phyloP scores from a whole-genome alignment of 2,113 vertebrate species.

The Globicephala melas region DNA sequence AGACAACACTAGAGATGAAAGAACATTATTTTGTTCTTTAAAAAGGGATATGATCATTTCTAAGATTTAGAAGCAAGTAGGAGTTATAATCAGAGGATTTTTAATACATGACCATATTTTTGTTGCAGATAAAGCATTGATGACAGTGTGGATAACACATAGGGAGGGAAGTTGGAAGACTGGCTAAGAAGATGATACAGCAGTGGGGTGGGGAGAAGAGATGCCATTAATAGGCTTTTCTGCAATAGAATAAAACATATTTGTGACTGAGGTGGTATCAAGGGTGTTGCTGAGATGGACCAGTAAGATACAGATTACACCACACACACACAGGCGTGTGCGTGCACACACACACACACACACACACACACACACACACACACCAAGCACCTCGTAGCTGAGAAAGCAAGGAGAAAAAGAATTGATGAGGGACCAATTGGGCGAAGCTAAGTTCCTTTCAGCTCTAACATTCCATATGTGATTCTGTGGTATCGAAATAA shows the following conservation, averaged over 20 bases:
- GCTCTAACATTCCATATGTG: background rate
- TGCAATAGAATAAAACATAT: background rate
- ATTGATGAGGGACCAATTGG: background rate
- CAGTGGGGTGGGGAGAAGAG: background rate
- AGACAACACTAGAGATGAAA: background rate
- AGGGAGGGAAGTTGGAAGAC: background rate
- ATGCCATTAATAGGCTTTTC: background rate
- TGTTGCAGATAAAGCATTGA: background rate
- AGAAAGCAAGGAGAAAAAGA: background rate
- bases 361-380: background rate
- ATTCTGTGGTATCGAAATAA: background rate
- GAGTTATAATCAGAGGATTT: background rate
- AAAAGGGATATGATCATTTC: background rate
- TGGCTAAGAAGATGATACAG: background rate
- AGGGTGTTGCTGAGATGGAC: background rate
- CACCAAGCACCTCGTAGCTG: background rate
- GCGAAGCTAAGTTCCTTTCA: background rate
- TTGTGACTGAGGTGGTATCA: rapidly evolving
- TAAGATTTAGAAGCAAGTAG: background rate
- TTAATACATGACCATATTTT: background rate
- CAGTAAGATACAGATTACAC: background rate
- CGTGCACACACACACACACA: background rate
- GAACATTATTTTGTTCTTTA: background rate
- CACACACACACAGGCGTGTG: background rate
- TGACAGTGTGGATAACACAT: background rate